A percentile compares a stretch with the other conserved stretches of the same genome.
Evolutionary conservation across 2,888 invertebrate genomes (phyloP).

Genomic region (Spisula subtruncata): DNA sequence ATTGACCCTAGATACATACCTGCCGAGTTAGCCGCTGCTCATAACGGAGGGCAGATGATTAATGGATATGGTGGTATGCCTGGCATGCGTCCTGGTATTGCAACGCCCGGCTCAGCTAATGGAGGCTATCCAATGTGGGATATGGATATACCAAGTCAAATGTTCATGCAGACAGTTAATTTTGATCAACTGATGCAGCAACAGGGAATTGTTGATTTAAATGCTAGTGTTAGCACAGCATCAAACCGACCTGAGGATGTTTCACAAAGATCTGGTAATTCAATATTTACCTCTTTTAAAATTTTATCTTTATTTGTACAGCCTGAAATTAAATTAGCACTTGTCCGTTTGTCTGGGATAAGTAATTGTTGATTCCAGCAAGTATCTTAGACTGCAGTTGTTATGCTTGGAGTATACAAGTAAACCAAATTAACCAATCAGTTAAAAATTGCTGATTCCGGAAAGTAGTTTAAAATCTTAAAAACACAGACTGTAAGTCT

Average conservation of each 20-base stretch:
- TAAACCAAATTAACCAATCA: too few relatives aligned
- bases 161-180: conserved; percentile 79
- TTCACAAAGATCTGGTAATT: conserved; percentile 51
- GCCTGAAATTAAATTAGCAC: too few relatives aligned
- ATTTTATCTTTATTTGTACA: too few relatives aligned
- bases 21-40: conserved; percentile 19
- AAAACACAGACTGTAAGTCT: too few relatives aligned
- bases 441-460: too few relatives aligned
- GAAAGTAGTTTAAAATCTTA: too few relatives aligned
- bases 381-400: too few relatives aligned
- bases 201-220: conserved; percentile 48
- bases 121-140: conserved; percentile 71
- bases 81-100: conserved; percentile 30
- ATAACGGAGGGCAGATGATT: conserved; percentile 42
- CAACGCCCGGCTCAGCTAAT: conserved; percentile 49
- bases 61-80: conserved; percentile 42
- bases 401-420: too few relatives aligned
- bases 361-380: too few relatives aligned
- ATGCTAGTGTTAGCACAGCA: conserved; percentile 25
- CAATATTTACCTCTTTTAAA: background rate
- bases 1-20: conserved; percentile 15
- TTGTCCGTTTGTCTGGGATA: too few relatives aligned
- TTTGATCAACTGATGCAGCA: conserved; percentile 74
- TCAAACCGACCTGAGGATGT: conserved; percentile 37
- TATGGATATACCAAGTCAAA: conserved; percentile 73